Evolutionary conservation across 2,113 vertebrate species (phyloP).

Genomic region (Lagenorhynchus albirostris): DNA sequence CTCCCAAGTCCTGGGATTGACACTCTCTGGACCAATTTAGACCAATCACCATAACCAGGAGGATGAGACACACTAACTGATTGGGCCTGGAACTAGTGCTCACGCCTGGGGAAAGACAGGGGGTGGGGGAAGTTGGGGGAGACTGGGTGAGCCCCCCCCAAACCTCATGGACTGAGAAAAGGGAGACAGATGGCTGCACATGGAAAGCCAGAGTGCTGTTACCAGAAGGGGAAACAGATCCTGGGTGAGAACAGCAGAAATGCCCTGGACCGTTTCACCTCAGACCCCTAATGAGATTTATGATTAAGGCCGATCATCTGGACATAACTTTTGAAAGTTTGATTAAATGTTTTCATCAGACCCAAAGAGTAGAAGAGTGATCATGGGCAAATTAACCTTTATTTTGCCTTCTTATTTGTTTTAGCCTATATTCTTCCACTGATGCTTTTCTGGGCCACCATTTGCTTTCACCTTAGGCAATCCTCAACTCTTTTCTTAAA

Average conservation of each 20-base stretch:
- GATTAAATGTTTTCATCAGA: not conserved
- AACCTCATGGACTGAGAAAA: not conserved
- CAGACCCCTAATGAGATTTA: not conserved
- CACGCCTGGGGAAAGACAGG: not conserved
- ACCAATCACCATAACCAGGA: not conserved
- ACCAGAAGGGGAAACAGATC: too few relatives aligned
- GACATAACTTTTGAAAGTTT: not conserved
- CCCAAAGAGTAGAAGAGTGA: not conserved
- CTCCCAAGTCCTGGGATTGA: not conserved
- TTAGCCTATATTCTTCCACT: not conserved
- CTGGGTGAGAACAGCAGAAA: not conserved
- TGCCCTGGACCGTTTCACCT: not conserved
- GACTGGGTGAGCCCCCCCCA: too few relatives aligned
- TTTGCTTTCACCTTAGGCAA: not conserved
- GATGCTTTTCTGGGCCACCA: not conserved
- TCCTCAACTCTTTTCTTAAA: not conserved
- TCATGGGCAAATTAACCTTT: not conserved
- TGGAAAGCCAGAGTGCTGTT: not conserved
- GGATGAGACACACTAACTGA: not conserved
- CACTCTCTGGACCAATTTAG: not conserved
- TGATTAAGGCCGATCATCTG: not conserved
- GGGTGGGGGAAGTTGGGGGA: rapidly evolving
- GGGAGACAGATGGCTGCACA: not conserved
- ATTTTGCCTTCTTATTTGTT: not conserved
- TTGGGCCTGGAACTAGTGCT: not conserved